Conservation (phyloP, 2,113 vertebrate species). For the Drymodes brunneopygia region DNA sequence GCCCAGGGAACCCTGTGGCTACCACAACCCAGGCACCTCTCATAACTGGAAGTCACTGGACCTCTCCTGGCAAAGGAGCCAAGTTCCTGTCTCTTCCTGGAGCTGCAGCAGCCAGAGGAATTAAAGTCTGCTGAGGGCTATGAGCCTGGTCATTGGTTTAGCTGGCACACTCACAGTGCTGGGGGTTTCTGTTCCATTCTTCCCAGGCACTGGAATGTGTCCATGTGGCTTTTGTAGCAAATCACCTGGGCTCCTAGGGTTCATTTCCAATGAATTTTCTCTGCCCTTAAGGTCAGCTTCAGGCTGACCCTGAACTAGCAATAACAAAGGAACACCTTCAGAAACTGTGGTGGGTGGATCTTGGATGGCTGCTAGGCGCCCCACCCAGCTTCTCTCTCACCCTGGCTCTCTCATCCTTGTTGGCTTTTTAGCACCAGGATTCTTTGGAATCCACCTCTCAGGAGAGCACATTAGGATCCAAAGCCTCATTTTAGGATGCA, state of each 20-base stretch:
- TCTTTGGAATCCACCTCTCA: not conserved
- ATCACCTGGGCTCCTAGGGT: not conserved
- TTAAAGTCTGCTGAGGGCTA: not conserved
- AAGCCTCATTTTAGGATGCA: not conserved
- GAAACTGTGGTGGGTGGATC: not conserved
- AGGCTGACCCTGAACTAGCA: not conserved
- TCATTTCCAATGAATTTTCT: not conserved
- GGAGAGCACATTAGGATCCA: not conserved
- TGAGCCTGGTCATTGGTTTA: not conserved
- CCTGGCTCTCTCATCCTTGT: not conserved
- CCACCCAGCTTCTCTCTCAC: not conserved
- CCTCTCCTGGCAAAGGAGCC: not conserved
- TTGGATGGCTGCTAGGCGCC: not conserved
- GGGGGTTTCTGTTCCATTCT: not conserved
- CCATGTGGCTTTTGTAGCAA: not conserved
- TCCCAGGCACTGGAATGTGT: not conserved
- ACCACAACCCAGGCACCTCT: not conserved
- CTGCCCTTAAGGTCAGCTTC: not conserved
- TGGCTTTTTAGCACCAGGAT: not conserved
- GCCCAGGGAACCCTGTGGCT: not conserved
- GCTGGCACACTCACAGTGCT: rapidly evolving
- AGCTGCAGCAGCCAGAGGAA: not conserved
- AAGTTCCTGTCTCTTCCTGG: not conserved
- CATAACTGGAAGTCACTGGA: not conserved
- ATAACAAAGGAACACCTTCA: not conserved